Evolutionary conservation across 2,797 vertebrate genomes (phyloP).

Genomic region (Pangasius sanitwongsei): DNA sequence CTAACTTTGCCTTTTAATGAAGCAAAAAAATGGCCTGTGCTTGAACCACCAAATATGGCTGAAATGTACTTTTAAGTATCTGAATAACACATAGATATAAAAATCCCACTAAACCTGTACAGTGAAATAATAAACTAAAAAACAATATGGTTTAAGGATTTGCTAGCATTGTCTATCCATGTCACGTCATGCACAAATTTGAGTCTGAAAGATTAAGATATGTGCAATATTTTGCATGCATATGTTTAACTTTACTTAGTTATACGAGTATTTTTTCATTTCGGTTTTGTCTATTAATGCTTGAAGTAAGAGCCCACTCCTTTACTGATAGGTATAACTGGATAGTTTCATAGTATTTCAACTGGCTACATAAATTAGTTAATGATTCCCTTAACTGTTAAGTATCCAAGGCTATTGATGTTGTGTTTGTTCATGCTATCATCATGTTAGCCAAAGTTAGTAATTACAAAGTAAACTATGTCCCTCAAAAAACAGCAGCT

Average conservation of each 20-base stretch:
- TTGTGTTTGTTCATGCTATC: background rate
- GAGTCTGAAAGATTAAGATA: background rate
- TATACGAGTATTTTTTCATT: background rate
- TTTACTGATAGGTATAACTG: background rate
- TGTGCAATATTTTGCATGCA: background rate
- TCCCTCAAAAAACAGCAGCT: background rate
- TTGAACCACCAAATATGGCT: background rate
- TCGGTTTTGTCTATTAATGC: background rate
- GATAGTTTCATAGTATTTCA: background rate
- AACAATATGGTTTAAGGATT: background rate
- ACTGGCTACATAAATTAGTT: background rate
- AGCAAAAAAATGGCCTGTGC: background rate
- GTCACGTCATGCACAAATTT: too few species aligned
- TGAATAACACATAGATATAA: background rate
- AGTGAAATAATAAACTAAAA: background rate
- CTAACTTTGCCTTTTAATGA: background rate
- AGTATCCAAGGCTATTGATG: background rate
- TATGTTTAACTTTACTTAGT: background rate
- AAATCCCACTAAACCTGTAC: background rate
- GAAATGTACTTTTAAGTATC: background rate
- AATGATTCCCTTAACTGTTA: background rate
- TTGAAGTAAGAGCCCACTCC: background rate
- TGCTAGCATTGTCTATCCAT: background rate
- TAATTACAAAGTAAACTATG: background rate
- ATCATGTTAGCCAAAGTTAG: background rate